phyloP scores from a whole-genome alignment of 2,797 vertebrate genomes.

The Kryptopterus vitreolus region DNA sequence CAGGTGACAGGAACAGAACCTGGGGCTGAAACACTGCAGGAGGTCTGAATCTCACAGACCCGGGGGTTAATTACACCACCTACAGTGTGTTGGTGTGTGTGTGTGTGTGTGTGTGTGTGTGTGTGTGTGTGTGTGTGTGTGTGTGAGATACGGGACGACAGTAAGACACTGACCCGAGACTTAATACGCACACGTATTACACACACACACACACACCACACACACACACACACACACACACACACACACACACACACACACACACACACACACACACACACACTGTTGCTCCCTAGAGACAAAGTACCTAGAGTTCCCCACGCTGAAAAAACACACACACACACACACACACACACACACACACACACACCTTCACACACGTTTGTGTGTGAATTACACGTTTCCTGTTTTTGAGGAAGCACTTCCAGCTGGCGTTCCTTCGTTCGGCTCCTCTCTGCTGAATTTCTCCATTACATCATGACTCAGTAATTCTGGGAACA shows the following conservation, averaged over 20 bases:
- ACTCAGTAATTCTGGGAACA: background rate
- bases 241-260: background rate
- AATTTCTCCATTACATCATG: conserved; percentile 57
- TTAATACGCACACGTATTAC: background rate
- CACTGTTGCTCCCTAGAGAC: too few relatives aligned
- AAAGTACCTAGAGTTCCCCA: too few relatives aligned
- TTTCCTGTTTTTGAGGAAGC: background rate
- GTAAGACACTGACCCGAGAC: background rate
- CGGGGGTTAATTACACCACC: background rate
- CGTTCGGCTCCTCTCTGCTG: conserved; percentile 15
- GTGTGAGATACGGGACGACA: background rate
- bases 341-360: background rate
- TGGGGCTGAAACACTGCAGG: background rate
- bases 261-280: background rate
- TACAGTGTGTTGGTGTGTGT: background rate
- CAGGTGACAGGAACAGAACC: background rate
- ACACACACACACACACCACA: background rate
- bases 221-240: background rate
- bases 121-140: background rate
- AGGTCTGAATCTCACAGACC: background rate
- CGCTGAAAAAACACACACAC: too few relatives aligned
- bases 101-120: background rate
- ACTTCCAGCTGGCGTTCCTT: background rate
- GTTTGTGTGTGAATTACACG: background rate
- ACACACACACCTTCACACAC: background rate